phyloP scores from a whole-genome alignment of 2,888 invertebrate species.

The Rotaria socialis region DNA sequence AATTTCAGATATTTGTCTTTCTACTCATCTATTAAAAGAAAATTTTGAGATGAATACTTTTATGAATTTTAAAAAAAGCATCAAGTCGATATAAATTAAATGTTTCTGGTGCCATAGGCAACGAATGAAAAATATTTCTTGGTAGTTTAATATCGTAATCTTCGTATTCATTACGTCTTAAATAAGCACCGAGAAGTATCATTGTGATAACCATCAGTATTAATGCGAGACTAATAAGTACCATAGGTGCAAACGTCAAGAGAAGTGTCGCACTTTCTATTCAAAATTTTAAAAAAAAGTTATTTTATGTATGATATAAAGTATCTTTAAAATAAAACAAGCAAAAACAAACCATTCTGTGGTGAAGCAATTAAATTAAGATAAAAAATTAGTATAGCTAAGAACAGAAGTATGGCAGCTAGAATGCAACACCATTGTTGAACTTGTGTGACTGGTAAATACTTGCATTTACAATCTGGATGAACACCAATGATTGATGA shows the following conservation, averaged over 20 bases:
- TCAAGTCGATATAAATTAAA: not conserved
- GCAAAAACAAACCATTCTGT: not conserved
- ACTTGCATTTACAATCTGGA: not conserved
- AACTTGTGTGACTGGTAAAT: not conserved
- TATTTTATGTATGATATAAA: not conserved
- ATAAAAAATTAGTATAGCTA: not conserved
- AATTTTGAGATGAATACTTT: not conserved
- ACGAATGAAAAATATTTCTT: not conserved
- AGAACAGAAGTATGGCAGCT: not conserved
- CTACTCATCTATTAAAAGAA: not conserved
- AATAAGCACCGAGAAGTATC: not conserved
- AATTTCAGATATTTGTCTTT: not conserved
- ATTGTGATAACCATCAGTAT: not conserved
- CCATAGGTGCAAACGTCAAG: not conserved
- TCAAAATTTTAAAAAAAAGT: not conserved
- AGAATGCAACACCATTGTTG: slow-evolving; percentile 20
- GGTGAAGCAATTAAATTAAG: not conserved
- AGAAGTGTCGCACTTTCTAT: not conserved
- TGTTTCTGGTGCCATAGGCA: not conserved
- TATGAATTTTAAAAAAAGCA: not conserved
- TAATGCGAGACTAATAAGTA: not conserved
- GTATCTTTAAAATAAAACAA: not conserved
- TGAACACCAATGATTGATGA: not conserved
- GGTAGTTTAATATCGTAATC: slow-evolving; percentile 3
- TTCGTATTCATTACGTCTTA: slow-evolving; percentile 34